Conservation (phyloP, 2,888 invertebrate genomes). For the Physocephala rufipes region DNA sequence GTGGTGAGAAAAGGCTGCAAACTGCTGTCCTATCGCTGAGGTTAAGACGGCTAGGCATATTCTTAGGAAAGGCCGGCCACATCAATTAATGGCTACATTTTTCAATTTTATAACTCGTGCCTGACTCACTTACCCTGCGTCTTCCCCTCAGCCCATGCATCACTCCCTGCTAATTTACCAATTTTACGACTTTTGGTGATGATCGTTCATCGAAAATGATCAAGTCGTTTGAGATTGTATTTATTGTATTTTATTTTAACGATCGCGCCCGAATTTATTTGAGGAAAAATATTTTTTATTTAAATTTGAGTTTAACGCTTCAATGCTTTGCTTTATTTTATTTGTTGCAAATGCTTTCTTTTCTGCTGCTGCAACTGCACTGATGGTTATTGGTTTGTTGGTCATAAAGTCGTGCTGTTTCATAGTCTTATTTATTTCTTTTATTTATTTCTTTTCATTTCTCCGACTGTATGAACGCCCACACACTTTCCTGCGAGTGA, state of each 20-base stretch:
- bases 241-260: background rate
- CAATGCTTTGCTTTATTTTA: conserved; percentile 4
- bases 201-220: background rate
- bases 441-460: no score
- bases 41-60: no score
- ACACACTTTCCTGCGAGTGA: conserved; percentile 19
- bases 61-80: no score
- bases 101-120: no score
- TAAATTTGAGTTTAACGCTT: conserved; percentile 22
- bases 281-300: conserved; percentile 30
- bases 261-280: conserved; percentile 18
- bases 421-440: background rate
- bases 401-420: background rate
- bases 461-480: conserved; percentile 12
- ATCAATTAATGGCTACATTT: no score
- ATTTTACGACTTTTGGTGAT: background rate
- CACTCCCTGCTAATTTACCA: no score
- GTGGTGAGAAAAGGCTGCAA: no score
- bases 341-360: background rate
- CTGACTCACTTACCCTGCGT: no score
- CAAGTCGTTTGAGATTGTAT: background rate
- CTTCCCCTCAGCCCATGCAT: no score
- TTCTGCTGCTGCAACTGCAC: background rate
- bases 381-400: background rate
- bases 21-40: no score